Conservation (phyloP, 1,140 invertebrate species). For the Spodoptera frugiperda region DNA sequence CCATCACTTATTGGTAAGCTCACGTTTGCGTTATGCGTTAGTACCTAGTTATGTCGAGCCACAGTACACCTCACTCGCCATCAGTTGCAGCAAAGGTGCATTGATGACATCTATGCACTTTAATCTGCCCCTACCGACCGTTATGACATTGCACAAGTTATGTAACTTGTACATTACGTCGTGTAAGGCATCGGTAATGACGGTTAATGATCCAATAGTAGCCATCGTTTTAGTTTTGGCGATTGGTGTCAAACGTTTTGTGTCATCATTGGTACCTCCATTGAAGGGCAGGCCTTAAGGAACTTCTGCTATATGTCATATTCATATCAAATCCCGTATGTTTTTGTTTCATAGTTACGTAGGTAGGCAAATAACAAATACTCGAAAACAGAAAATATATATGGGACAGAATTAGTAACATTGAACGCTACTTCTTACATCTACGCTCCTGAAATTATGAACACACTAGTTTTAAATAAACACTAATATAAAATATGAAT, state of each 20-base stretch:
- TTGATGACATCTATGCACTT: slow-evolving; percentile 30
- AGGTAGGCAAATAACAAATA: no score
- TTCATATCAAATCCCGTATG: no score
- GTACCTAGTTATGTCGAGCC: not conserved
- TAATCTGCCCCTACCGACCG: not conserved
- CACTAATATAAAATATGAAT: no score
- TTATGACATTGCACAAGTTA: slow-evolving; percentile 27
- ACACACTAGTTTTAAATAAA: no score
- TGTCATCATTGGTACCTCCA: not conserved
- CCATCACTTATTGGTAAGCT: slow-evolving; percentile 27
- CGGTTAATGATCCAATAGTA: slow-evolving; percentile 15
- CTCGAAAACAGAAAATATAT: no score
- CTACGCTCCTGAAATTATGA: no score
- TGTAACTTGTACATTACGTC: slow-evolving; percentile 16
- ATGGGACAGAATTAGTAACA: no score
- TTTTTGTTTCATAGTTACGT: no score
- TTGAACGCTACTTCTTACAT: no score
- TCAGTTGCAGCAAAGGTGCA: slow-evolving; percentile 19
- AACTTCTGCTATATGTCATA: no score
- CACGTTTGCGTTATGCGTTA: not conserved
- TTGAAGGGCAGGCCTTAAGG: not conserved
- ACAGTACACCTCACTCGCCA: not conserved
- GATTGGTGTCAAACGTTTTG: slow-evolving; percentile 30
- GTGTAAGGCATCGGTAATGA: slow-evolving; percentile 29
- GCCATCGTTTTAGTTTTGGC: slow-evolving; percentile 30